These are phyloP conservation scores for Pipistrellus nathusii DNA, from an alignment of 2,797 vertebrate species.

Conservation along the genomic window DNA sequence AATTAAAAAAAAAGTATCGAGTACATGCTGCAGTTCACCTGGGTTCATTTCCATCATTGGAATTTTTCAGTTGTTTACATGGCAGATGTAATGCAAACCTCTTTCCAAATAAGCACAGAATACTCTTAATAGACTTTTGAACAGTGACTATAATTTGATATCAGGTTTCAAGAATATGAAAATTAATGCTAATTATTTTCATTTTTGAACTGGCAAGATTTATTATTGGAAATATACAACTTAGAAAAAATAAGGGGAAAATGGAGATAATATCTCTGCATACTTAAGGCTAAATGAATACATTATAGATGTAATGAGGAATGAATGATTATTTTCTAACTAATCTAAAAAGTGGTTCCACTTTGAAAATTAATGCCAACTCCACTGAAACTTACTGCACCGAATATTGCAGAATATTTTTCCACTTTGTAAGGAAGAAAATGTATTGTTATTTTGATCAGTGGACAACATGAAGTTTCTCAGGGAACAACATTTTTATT, in stretches of 20 bases:
- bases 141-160: neutral
- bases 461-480: neutral
- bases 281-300: slow-evolving; percentile 7
- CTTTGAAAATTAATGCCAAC: slow-evolving; percentile 40
- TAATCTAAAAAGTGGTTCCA: neutral
- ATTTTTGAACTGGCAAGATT: slow-evolving; percentile 14
- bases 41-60: slow-evolving; percentile 16
- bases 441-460: slow-evolving; percentile 1
- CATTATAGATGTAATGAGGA: neutral
- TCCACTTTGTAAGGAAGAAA: neutral
- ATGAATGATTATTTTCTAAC: slow-evolving; percentile 29
- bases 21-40: neutral
- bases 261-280: neutral
- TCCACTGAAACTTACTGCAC: neutral
- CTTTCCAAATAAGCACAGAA: neutral
- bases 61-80: neutral
- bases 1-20: slow-evolving; percentile 28
- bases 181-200: slow-evolving; percentile 53
- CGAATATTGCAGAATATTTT: neutral
- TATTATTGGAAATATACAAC: neutral
- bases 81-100: neutral
- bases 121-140: slow-evolving; percentile 34
- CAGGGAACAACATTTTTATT: neutral
- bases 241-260: slow-evolving; percentile 32
- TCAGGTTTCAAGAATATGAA: slow-evolving; percentile 1